These are phyloP conservation scores for Nemopilema nomurai DNA, from an alignment of 30 jellyfish, hydroid and myxozoan species.

Conservation along the genomic window DNA sequence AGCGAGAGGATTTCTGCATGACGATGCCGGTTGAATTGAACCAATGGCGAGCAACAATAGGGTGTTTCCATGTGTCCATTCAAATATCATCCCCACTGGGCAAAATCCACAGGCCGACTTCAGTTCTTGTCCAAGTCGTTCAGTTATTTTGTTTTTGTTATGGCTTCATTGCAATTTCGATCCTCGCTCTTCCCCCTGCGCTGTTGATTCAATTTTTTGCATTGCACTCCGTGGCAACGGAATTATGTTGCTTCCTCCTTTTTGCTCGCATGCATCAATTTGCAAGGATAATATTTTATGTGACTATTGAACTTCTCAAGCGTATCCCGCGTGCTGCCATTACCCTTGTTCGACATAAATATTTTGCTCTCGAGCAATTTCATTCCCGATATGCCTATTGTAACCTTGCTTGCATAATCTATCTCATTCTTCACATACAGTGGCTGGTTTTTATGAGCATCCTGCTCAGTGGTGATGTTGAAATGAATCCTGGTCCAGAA, in stretches of 20 bases:
- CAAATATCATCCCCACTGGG: slow-evolving; percentile 21
- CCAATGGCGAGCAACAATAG: slow-evolving; percentile 66
- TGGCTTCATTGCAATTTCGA: slow-evolving; percentile 49
- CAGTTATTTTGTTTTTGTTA: slow-evolving; percentile 30
- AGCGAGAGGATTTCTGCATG: slow-evolving; percentile 43
- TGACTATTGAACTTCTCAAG: slow-evolving; percentile 24
- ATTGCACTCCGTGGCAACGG: slow-evolving; percentile 48
- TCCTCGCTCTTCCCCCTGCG: slow-evolving; percentile 34
- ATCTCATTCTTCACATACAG: slow-evolving; percentile 39
- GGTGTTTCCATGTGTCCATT: slow-evolving; percentile 47
- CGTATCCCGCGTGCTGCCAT: slow-evolving; percentile 44
- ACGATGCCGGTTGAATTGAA: slow-evolving; percentile 60
- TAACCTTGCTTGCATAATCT: slow-evolving; percentile 45
- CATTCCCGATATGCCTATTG: slow-evolving; percentile 13
- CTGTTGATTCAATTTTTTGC: slow-evolving; percentile 30
- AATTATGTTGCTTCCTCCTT: slow-evolving; percentile 27
- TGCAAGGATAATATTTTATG: slow-evolving; percentile 28
- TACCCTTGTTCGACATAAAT: slow-evolving; percentile 12
- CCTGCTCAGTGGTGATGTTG: slow-evolving; percentile 72
- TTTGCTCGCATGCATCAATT: slow-evolving; percentile 44
- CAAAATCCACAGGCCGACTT: slow-evolving; percentile 24
- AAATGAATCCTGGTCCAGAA: slow-evolving; percentile 70
- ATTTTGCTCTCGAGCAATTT: slow-evolving; percentile 18
- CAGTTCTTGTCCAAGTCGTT: slow-evolving; percentile 30
- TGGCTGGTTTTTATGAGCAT: slow-evolving; percentile 57